phyloP scores from a whole-genome alignment of 2,888 invertebrate species.

The Thysanoteuthis rhombus region DNA sequence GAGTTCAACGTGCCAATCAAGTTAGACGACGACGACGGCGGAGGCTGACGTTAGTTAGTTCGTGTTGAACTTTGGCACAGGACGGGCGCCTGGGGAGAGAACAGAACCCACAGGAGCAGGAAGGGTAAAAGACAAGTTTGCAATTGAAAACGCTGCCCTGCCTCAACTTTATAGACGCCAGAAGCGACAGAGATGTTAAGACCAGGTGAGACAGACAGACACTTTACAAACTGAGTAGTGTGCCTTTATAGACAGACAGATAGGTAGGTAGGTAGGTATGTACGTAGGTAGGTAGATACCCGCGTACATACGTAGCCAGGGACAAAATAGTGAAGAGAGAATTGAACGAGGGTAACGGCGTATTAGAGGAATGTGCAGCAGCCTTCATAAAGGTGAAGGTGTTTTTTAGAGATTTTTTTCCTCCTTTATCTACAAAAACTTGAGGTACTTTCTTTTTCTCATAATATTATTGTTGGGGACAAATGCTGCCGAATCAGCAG shows the following conservation, averaged over 20 bases:
- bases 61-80: not conserved
- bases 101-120: not conserved
- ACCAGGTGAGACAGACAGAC: not conserved
- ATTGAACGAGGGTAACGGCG: not conserved
- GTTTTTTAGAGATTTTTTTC: not conserved
- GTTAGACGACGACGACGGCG: not conserved
- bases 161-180: not conserved
- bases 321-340: not conserved
- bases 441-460: not conserved
- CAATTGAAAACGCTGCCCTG: not conserved
- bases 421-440: not conserved
- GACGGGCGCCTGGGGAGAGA: not conserved
- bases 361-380: not conserved
- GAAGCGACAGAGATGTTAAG: not conserved
- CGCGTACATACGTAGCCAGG: not conserved
- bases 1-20: not conserved
- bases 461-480: constrained; percentile 12
- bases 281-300: not conserved
- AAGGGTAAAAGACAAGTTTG: constrained; percentile 32
- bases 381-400: no score
- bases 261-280: not conserved
- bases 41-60: not conserved
- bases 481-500: not conserved
- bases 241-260: not conserved
- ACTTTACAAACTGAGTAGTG: not conserved